A percentile compares a stretch with the other conserved stretches of the same genome.
Evolutionary conservation across 23 tunicate genomes (phyloP).

Genomic region (Trididemnum miniatum): DNA sequence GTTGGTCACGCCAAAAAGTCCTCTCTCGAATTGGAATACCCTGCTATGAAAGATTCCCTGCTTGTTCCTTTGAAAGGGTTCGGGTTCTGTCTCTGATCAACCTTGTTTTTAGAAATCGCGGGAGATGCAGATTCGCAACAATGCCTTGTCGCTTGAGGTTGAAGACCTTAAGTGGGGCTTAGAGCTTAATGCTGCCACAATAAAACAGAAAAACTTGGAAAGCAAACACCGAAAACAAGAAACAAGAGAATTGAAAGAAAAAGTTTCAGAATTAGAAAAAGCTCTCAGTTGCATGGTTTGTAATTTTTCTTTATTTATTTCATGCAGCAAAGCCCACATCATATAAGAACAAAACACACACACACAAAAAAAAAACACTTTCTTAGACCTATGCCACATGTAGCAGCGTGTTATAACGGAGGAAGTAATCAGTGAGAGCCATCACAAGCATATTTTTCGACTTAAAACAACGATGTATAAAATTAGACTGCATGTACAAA

Average conservation of each 20-base stretch:
- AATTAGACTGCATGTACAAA: too few species aligned
- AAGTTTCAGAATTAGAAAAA: constrained; percentile 57
- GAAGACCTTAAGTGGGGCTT: constrained; percentile 52
- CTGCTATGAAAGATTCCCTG: too few species aligned
- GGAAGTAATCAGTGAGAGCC: not conserved
- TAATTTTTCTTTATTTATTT: too few species aligned
- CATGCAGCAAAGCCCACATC: too few species aligned
- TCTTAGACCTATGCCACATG: too few species aligned
- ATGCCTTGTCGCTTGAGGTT: constrained; percentile 41
- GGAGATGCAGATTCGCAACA: constrained; percentile 45
- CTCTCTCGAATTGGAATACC: too few species aligned
- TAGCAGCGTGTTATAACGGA: too few species aligned
- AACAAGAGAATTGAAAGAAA: constrained; percentile 55
- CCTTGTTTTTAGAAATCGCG: constrained; percentile 72
- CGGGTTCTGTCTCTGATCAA: too few species aligned
- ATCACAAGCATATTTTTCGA: too few species aligned
- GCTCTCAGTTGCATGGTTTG: constrained; percentile 79
- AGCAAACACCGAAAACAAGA: constrained; percentile 72
- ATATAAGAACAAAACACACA: too few species aligned
- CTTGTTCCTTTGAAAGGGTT: too few species aligned
- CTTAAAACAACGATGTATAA: not conserved
- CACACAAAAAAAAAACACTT: not conserved
- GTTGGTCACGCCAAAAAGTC: too few species aligned
- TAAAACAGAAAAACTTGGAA: constrained; percentile 76
- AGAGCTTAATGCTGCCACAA: constrained; percentile 74